Evolutionary conservation across 2,888 invertebrate genomes (phyloP), one percentile per base, ranked within the genome.

Genomic region (Vanessa cardui): DNA sequence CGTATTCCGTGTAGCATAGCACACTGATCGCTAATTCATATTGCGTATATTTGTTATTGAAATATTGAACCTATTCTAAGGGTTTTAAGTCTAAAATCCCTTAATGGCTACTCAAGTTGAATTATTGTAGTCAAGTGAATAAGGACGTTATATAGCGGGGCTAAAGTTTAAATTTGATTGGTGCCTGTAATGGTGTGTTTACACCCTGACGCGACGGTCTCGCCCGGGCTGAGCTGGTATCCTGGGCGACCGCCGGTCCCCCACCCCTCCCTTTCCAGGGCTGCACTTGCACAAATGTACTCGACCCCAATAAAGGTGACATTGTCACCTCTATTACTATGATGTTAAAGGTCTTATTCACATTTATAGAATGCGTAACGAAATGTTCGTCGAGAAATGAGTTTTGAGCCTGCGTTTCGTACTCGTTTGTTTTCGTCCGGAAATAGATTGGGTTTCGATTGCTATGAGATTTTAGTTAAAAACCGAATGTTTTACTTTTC

Each of bases 181-280:
- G 67, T 74, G 70, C 47, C 62, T 78, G 73, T 79, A 76, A 80
- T 78, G 83, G 82, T 85, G 81, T 82, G 83, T 85, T 83, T 85
- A 80, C 83, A 82, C 81, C 78, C 77, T 75, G 78, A 54, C 65
- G 62, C 68, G 77, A 73, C 75, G 76, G 80, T 72, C 78, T 80
- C 80, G 84, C 87, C 88, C 85, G 89, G 88, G 85, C 83, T 79
- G 74, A 86, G 87, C 89, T 88, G 82, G 89, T 87, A 84, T 85
- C 90, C 89, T 86, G 85, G 90, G 86, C 85, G 85, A 87, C 88
- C 81, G 82, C 58, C 76, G 73, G 70, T 70, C 75, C 70, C n/a
- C 73, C 76, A 62, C 65, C 64, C 78, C 77, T n/a, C 75, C 73
- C 77, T 76, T 62, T 31, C 70, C 62, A 56, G 68, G 75, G 80